phyloP scores from a whole-genome alignment of 2,113 vertebrate species.

The Chauna torquata region DNA sequence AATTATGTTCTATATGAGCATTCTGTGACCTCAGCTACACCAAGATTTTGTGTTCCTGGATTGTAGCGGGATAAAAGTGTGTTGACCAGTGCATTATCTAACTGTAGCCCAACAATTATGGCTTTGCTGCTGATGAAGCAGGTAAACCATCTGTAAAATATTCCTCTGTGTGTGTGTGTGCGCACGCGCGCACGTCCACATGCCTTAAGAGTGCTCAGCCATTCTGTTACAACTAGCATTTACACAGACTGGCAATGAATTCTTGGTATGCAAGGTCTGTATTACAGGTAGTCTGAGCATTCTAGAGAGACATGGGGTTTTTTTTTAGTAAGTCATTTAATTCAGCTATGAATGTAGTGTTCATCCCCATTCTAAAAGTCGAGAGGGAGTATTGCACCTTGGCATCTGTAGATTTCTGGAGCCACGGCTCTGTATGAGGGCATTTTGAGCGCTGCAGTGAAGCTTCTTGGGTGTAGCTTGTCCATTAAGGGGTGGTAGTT shows the following conservation, averaged over 20 bases:
- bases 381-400: not conserved
- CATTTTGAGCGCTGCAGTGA: not conserved
- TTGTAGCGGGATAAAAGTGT: not conserved
- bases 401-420: not conserved
- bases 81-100: not conserved
- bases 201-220: not conserved
- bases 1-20: not conserved
- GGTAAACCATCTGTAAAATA: not conserved
- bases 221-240: not conserved
- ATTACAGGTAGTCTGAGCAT: not conserved
- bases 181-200: too few species aligned
- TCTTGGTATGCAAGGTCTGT: not conserved
- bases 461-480: not conserved
- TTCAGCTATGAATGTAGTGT: not conserved
- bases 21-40: not conserved
- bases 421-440: not conserved
- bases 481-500: not conserved
- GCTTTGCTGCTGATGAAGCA: not conserved
- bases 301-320: not conserved
- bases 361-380: not conserved
- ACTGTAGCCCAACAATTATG: not conserved
- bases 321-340: not conserved
- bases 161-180: not conserved
- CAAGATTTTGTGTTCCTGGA: not conserved
- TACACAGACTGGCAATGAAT: not conserved